These are phyloP conservation scores for Vollenhovia emeryi DNA, from an alignment of 1,140 invertebrate genomes.

Conservation along the genomic window DNA sequence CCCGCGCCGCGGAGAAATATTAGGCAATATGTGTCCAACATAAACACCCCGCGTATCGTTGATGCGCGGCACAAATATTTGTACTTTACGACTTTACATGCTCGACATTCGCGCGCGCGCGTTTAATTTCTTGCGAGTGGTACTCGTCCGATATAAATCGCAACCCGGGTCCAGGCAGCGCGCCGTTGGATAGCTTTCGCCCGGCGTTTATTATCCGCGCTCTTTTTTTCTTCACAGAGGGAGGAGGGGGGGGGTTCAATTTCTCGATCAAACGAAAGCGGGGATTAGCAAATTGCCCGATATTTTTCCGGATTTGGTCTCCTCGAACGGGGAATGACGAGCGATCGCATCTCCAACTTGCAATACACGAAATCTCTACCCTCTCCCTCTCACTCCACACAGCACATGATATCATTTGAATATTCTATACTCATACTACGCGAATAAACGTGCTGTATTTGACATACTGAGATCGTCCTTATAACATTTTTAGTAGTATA, in stretches of 20 bases:
- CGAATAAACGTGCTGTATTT: too few species aligned
- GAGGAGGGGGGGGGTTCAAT: not conserved
- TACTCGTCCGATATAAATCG: conserved; percentile 35
- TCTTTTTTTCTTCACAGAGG: not conserved
- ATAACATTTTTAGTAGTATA: too few species aligned
- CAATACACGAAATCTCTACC: not conserved
- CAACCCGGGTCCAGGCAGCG: too few species aligned
- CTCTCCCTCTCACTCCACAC: not conserved
- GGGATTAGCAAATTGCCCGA: not conserved
- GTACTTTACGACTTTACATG: conserved; percentile 58
- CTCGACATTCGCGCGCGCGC: not conserved
- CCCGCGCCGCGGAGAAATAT: conserved; percentile 54
- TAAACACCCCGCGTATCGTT: conserved; percentile 60
- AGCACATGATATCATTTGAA: not conserved
- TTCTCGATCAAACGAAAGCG: not conserved
- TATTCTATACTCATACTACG: too few species aligned
- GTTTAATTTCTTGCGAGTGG: conserved; percentile 54
- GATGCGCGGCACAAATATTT: conserved; percentile 57
- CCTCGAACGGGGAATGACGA: not conserved
- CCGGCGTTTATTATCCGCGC: not conserved
- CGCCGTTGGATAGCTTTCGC: not conserved
- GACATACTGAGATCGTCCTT: too few species aligned
- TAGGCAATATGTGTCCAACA: conserved; percentile 61
- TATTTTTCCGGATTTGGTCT: not conserved
- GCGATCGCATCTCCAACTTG: not conserved